Evolutionary conservation across 2,797 vertebrate species (phyloP), one percentile per base, ranked within the genome.

Genomic region (Tachyglossus aculeatus): DNA sequence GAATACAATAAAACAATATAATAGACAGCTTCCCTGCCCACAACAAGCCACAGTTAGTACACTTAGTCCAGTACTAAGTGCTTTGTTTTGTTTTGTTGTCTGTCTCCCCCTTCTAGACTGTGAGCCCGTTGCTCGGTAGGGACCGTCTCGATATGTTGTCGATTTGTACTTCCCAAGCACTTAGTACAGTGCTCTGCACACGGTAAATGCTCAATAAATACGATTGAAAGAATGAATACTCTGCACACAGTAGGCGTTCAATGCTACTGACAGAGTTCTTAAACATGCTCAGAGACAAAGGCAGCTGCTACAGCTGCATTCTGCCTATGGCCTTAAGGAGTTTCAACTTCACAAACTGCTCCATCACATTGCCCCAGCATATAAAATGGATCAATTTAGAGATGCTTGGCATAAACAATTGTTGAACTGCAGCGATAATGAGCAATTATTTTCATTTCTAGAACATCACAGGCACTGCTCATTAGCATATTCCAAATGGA

Each of bases 371-470:
- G 44, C 16, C 36, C 5, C 29, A 25, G n/a, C 19, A 16, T 31
- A 21, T 7, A 21, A 44, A 45, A 6, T 1, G 4, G 14, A 24
- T 34, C 41, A 19, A 32, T 44, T 58, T 44, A 9, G 54, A 33
- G 7, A 21, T 39, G 2, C 29, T 74, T 64, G 29, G 1, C 64
- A 45, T 29, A 69, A 34, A 33, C 51, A 58, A 18, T 9, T 22
- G 68, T 67, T 81, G 56, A 64, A 53, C 50, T 8, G 22, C 45
- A 12, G 27, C 57, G 36, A 57, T 67, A 36, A 57, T 18, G 45
- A 79, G 34, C 3, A 11, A 58, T 27, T 72, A 33, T 57, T 83
- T 37, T 69, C 22, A 15, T 31, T 77, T 69, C 5, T 71, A 70
- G 47, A 78, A 38, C 48, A n/a, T 4, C 47, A 56, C 38, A 56